phyloP scores from a whole-genome alignment of 2,113 vertebrate genomes.

The Danionella cerebrum region DNA sequence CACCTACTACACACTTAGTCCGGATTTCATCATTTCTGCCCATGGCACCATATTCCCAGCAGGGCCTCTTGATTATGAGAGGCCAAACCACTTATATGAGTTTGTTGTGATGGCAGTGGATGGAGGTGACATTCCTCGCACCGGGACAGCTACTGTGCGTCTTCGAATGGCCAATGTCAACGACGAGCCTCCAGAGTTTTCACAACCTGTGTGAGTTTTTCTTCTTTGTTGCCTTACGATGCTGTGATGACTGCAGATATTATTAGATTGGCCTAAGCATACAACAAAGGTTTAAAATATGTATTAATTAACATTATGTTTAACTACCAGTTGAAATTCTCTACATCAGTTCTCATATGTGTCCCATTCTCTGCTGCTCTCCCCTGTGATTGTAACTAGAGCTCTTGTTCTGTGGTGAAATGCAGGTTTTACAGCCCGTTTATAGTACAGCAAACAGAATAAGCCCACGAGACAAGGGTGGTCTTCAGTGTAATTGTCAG shows the following conservation, averaged over 20 bases:
- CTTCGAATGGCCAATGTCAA: conserved; percentile 81
- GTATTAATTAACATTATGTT: too few species aligned
- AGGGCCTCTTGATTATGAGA: conserved; percentile 71
- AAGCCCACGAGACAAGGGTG: too few species aligned
- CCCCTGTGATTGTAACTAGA: too few species aligned
- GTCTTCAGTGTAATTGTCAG: too few species aligned
- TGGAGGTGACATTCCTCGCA: conserved; percentile 70
- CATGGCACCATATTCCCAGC: conserved; percentile 77
- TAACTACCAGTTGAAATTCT: too few species aligned
- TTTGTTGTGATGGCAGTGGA: conserved; percentile 83
- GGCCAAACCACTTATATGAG: conserved; percentile 78
- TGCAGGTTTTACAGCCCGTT: too few species aligned
- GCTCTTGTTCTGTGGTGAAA: too few species aligned
- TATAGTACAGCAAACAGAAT: too few species aligned
- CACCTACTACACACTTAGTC: conserved; percentile 75
- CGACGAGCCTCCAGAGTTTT: conserved; percentile 80
- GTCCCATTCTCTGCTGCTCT: too few species aligned
- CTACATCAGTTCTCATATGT: too few species aligned
- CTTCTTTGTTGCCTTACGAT: not conserved
- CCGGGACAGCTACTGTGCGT: conserved; percentile 78
- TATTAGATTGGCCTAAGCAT: not conserved
- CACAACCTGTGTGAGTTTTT: conserved; percentile 70
- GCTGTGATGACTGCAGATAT: not conserved
- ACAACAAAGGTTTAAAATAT: not conserved
- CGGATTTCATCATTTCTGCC: conserved; percentile 77